A percentile compares a stretch with the other conserved stretches of the same genome.
These are phyloP conservation scores for Pyrrhia umbra DNA, from an alignment of 2,888 invertebrate species.

Conservation along the genomic window DNA sequence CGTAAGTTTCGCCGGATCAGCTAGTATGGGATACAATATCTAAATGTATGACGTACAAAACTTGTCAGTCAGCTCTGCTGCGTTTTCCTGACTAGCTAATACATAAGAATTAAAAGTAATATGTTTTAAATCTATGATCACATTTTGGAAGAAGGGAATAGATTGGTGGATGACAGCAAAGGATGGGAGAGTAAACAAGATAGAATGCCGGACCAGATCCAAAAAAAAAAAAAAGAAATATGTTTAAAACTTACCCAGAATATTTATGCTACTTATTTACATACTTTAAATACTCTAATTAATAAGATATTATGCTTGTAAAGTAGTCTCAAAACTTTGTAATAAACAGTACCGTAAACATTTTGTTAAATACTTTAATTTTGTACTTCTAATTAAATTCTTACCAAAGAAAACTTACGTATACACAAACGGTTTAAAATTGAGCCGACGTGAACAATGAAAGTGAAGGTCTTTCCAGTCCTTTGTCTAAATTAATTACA, in stretches of 20 bases:
- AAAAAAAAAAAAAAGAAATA: not conserved
- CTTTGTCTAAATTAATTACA: conserved; percentile 59
- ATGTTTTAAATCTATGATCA: too few species aligned
- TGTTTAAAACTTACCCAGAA: not conserved
- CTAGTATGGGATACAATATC: too few species aligned
- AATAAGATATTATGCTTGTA: not conserved
- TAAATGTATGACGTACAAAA: too few species aligned
- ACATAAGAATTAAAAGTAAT: too few species aligned
- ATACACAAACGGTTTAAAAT: conserved; percentile 40
- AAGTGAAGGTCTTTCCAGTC: conserved; percentile 51
- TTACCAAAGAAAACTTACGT: conserved; percentile 17
- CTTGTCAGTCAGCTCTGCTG: too few species aligned
- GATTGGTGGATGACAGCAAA: too few species aligned
- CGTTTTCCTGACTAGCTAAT: too few species aligned
- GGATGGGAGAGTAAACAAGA: too few species aligned
- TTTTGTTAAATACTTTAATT: conserved; percentile 31
- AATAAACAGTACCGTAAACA: conserved; percentile 14
- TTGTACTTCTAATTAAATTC: conserved; percentile 44
- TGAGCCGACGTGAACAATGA: conserved; percentile 46
- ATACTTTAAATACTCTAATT: not conserved
- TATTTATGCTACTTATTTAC: not conserved
- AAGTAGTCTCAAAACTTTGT: conserved; percentile 19
- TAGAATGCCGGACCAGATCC: too few species aligned
- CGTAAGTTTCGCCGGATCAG: too few species aligned
- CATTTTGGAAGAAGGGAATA: too few species aligned